Evolutionary conservation across 2,797 vertebrate species (phyloP).

Genomic region (Phalloptychus januarius): DNA sequence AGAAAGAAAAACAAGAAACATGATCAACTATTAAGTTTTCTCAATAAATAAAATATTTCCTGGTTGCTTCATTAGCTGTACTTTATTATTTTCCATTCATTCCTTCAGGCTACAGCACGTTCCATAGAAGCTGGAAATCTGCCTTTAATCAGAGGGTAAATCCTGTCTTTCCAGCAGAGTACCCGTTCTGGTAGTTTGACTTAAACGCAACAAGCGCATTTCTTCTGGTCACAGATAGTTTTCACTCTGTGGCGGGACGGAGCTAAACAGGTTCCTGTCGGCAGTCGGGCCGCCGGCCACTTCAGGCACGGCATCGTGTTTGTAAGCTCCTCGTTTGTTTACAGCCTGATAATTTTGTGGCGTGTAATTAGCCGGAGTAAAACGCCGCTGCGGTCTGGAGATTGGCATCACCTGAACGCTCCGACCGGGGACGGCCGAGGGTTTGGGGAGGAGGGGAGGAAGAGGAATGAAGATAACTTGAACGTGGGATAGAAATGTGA

Average conservation of each 20-base stretch:
- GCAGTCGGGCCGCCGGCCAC: background rate
- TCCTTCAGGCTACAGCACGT: background rate
- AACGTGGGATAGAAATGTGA: conserved; percentile 9
- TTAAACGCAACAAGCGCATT: background rate
- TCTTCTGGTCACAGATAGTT: background rate
- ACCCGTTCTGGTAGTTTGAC: background rate
- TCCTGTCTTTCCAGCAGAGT: background rate
- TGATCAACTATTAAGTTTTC: background rate
- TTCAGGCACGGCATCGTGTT: conserved; percentile 14
- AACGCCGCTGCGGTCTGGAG: conserved; percentile 65
- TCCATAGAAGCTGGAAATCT: background rate
- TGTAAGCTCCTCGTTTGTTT: conserved; percentile 57
- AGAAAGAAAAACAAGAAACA: background rate
- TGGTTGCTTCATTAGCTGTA: background rate
- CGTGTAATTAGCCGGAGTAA: conserved; percentile 76
- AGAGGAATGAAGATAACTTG: conserved; percentile 36
- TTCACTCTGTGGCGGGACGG: background rate
- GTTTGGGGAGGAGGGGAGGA: background rate
- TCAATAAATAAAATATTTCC: background rate
- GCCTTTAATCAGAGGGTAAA: background rate
- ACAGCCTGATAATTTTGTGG: conserved; percentile 72
- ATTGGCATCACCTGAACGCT: conserved; percentile 72
- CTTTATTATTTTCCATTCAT: background rate
- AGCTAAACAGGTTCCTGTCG: background rate
- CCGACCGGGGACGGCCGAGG: background rate